Conservation (phyloP, 2,797 vertebrate genomes). For the Bovichtus diacanthus region DNA sequence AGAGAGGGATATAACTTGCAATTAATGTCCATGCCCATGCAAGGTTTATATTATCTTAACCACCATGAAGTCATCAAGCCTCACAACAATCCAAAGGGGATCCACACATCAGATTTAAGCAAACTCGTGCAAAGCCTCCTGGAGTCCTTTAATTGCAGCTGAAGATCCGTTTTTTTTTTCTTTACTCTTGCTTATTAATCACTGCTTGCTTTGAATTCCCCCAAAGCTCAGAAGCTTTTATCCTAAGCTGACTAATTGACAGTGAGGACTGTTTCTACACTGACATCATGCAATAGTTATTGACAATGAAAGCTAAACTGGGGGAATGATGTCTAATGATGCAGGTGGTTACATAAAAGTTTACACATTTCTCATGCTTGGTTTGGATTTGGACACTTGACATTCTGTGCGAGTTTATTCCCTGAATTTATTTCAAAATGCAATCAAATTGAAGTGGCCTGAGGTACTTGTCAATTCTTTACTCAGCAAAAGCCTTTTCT, state of each 20-base stretch:
- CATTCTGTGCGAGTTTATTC: neutral
- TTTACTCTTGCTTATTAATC: slow-evolving; percentile 59
- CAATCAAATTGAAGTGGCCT: slow-evolving; percentile 14
- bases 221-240: slow-evolving; percentile 49
- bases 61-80: neutral
- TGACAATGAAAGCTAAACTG: slow-evolving; percentile 32
- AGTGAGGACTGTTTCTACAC: slow-evolving; percentile 22
- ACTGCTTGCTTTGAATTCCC: slow-evolving; percentile 52
- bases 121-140: slow-evolving; percentile 37
- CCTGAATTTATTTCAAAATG: slow-evolving; percentile 21
- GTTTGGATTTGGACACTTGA: neutral
- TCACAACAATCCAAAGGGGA: slow-evolving; percentile 34
- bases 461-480: slow-evolving; percentile 1
- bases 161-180: slow-evolving; percentile 53
- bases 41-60: neutral
- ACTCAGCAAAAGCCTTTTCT: neutral
- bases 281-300: slow-evolving; percentile 35
- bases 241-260: slow-evolving; percentile 51
- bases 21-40: neutral
- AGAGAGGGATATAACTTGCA: neutral
- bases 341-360: neutral
- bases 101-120: slow-evolving; percentile 30
- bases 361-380: slow-evolving; percentile 6
- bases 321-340: slow-evolving; percentile 26
- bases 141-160: slow-evolving; percentile 49